Evolutionary conservation across 2,888 invertebrate genomes (phyloP), one percentile per base, ranked within the genome.

Genomic region (Cremastinae sp.): DNA sequence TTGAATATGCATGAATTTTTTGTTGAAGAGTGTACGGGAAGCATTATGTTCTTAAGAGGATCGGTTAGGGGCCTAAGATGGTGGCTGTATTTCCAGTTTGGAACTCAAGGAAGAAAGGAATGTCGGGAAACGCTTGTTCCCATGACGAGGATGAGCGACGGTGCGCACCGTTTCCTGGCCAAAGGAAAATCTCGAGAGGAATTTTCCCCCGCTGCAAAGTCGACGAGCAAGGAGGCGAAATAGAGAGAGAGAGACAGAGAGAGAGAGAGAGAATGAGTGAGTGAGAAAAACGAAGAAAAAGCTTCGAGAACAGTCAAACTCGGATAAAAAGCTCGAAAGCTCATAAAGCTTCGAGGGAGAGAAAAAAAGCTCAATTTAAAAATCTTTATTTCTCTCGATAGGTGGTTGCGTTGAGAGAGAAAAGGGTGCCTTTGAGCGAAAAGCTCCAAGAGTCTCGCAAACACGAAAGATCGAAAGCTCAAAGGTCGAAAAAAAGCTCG

Each of bases 91-190:
- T 56, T 47, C 47, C 36, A 47, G 66, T 20, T 20, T 34, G 12
- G 45, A 66, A 54, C 54, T 56, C 20, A 10, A 28, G 45, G 47
- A 56, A 66, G 45, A 34, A 54, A n/a, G 54, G 54, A 66, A 66
- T 66, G 54, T 66, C 56, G n/a, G 56, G 45, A 56, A n/a, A 43
- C 56, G 56, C 56, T 56, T 66, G 66, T 56, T 56, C 66, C 45
- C 5, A 45, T 43, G 20, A 64, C 49, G 41, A 41, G 53, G 14
- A 7, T 22, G 64, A 16, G 22, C 36, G 18, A 45, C 47, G 47
- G 56, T 66, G 56, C 56, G 45, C 54, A 20, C 20, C 56, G 45
- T 45, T 45, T 45, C 45, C 53, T 20, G 12, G 36, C 45, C 54
- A 54, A 66, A 56, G 36, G 66, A 56, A 56, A 66, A 56, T 66